Evolutionary conservation across 2,797 vertebrate genomes (phyloP), one percentile per base, ranked within the genome.

Genomic region (Cyprinodon diabolis): DNA sequence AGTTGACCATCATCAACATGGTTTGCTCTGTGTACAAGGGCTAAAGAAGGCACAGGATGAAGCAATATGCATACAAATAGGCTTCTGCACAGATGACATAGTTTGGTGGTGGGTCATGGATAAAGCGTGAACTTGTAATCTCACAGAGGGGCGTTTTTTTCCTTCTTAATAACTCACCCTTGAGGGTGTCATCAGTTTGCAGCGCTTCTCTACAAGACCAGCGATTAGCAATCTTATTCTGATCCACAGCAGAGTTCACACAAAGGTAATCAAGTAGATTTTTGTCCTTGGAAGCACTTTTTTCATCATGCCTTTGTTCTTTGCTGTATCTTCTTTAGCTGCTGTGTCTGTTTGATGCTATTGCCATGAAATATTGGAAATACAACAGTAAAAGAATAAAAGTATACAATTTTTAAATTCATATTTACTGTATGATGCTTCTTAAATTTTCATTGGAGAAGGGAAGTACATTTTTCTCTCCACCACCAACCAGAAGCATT

Each of bases 91-190:
- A 84, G 87, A 92, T 79, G 88, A 92, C 93, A 94, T 83, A 84
- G 89, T 90, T 94, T 89, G 84, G 86, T 91, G 88, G 90, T 76
- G 90, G 94, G 94, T 95, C 93, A 94, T 92, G 93, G 93, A 94
- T 95, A 95, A 95, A 93, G 89, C 78, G 69, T 95, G 93, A 95
- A 95, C 95, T 95, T 95, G 79, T 95, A 94, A 95, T 95, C 95
- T 95, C 93, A 88, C 94, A 84, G 71, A 85, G 94, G 94, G 94
- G 86, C 94, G 84, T 86, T 83, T 77, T 74, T 70, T 75, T 84
- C 79, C 84, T 89, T 68, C 73, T 69, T 81, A 23, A 9, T 84
- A 83, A 84, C 89, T 88, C 86, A 48, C 86, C 87, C 88, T 91
- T 81, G 79, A n/a, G 66, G 75, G 86, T 91, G 93, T 92, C 92